phyloP scores from a whole-genome alignment of 2,797 vertebrate species.

The Chiroxiphia lanceolata region DNA sequence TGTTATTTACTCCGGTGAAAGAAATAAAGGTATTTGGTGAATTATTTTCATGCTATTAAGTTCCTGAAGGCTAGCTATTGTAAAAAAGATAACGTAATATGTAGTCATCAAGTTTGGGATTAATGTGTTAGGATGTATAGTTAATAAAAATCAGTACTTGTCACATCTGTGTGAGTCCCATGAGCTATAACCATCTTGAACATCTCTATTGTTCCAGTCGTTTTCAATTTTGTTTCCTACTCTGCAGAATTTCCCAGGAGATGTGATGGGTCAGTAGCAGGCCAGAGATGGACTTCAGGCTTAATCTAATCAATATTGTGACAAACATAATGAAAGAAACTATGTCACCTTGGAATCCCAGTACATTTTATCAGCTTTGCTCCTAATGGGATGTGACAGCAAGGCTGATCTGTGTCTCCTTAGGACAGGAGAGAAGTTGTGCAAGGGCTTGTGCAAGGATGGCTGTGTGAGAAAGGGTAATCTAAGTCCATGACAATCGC shows the following conservation, averaged over 20 bases:
- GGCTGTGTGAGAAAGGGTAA: background rate
- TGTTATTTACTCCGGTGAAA: background rate
- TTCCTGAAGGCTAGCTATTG: background rate
- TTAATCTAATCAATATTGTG: slow-evolving; percentile 59
- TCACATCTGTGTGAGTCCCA: background rate
- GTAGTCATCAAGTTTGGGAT: background rate
- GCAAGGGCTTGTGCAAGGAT: background rate
- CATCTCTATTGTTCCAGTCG: background rate
- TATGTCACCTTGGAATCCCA: slow-evolving; percentile 41
- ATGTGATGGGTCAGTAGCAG: slow-evolving; percentile 10
- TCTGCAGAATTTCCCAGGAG: slow-evolving; percentile 51
- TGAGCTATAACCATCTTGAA: background rate
- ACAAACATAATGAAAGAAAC: slow-evolving; percentile 30
- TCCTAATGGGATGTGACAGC: slow-evolving; percentile 46
- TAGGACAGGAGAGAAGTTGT: background rate
- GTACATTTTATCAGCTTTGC: slow-evolving; percentile 9
- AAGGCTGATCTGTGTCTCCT: background rate
- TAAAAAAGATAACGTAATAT: background rate
- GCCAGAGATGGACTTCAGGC: slow-evolving; percentile 20
- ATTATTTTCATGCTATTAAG: background rate
- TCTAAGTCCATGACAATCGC: background rate
- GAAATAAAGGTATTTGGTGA: background rate
- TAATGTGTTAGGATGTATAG: background rate
- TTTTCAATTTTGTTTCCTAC: slow-evolving; percentile 31
- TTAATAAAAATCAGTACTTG: slow-evolving; percentile 1